Percentiles rank a stretch among this genome's conserved stretches.
Conservation (phyloP, 2,888 invertebrate species). For the Limnephilus rhombicus region DNA sequence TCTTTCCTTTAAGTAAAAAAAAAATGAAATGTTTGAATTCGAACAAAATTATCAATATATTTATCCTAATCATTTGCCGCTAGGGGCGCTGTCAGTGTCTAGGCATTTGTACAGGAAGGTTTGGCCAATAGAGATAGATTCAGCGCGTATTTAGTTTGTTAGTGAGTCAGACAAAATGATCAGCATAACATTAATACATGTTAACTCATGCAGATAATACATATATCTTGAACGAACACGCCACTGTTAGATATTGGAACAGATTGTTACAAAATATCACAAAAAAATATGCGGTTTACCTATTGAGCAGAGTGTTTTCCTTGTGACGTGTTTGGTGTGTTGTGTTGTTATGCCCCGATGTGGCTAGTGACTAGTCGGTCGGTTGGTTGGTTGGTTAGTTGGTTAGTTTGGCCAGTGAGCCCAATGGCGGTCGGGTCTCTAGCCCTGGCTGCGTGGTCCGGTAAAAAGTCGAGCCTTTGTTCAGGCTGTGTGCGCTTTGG, state of each 20-base stretch:
- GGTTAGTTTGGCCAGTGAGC: background rate
- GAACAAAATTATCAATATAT: background rate
- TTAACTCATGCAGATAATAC: background rate
- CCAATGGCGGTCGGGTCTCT: background rate
- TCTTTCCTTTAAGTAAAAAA: no score
- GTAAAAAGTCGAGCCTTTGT: constrained; percentile 25
- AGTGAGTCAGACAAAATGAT: background rate
- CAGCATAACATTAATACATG: background rate
- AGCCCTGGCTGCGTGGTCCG: background rate
- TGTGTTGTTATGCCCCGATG: background rate
- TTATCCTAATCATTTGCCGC: background rate
- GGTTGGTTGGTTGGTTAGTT: background rate
- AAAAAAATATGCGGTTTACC: background rate
- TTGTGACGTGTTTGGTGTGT: background rate
- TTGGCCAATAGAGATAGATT: background rate
- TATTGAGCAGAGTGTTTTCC: no score
- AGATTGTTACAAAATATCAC: background rate
- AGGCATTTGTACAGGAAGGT: background rate
- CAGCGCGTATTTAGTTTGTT: background rate
- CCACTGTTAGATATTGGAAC: background rate
- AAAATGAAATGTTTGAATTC: background rate
- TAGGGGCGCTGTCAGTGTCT: background rate
- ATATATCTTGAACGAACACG: background rate
- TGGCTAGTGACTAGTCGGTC: background rate
- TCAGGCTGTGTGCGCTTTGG: constrained; percentile 34